Percentiles rank a stretch among this genome's conserved stretches.
Evolutionary conservation across 2,797 vertebrate genomes (phyloP).

Genomic region (Sebastolobus altivelis): DNA sequence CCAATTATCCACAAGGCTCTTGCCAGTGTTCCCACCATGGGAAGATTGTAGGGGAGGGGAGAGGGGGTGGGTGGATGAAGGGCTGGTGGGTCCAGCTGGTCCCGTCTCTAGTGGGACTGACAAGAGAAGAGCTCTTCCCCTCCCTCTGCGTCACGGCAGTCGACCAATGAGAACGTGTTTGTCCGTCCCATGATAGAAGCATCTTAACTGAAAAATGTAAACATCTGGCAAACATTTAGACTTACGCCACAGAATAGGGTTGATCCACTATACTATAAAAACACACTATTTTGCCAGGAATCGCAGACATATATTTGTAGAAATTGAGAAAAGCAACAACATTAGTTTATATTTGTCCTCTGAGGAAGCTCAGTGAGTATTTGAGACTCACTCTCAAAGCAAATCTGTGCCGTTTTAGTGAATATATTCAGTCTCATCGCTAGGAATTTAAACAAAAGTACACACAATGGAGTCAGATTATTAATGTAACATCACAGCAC

Average conservation of each 20-base stretch:
- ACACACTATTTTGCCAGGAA: conserved; percentile 15
- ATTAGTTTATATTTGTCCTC: conserved; percentile 6
- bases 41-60: conserved; percentile 49
- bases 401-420: conserved; percentile 12
- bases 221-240: conserved; percentile 86
- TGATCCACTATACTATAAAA: conserved; percentile 52
- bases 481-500: neutral
- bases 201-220: conserved; percentile 84
- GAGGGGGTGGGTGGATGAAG: conserved; percentile 38
- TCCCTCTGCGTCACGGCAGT: conserved; percentile 64
- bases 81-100: conserved; percentile 74
- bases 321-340: neutral
- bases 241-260: conserved; percentile 57
- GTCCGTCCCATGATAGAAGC: conserved; percentile 77
- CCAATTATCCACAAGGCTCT: conserved; percentile 78
- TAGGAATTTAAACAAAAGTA: neutral
- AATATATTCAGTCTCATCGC: conserved; percentile 1
- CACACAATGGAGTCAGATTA: conserved; percentile 5
- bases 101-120: conserved; percentile 68
- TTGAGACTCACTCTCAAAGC: neutral
- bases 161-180: conserved; percentile 73
- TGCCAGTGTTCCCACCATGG: conserved; percentile 73
- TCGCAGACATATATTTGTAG: conserved; percentile 18
- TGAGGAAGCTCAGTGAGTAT: neutral
- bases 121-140: conserved; percentile 58